Percentiles rank a stretch among this genome's conserved stretches.
Evolutionary conservation across 2,888 invertebrate genomes (phyloP).

Genomic region (Yponomeuta cagnagella): DNA sequence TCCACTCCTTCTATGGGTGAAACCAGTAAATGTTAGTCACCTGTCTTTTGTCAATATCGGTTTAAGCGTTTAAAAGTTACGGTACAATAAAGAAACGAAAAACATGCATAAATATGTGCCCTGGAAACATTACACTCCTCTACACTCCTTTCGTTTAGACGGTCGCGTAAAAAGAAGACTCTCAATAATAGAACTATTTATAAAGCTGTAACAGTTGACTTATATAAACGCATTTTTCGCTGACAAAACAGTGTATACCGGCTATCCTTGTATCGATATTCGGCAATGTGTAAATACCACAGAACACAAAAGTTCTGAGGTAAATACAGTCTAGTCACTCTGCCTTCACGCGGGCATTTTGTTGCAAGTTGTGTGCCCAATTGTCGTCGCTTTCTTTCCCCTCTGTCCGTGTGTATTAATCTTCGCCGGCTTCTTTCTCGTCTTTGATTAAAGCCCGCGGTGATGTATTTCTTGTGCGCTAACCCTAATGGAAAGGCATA

Average conservation of each 20-base stretch:
- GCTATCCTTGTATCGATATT: not conserved
- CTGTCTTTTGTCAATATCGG: too few relatives aligned
- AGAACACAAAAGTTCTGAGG: too few relatives aligned
- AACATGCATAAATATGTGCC: too few relatives aligned
- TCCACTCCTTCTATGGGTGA: too few relatives aligned
- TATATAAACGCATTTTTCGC: not conserved
- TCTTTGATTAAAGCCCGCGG: constrained; percentile 68
- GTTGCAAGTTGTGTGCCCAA: constrained; percentile 36
- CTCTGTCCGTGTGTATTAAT: constrained; percentile 64
- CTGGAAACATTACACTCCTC: too few relatives aligned
- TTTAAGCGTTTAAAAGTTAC: too few relatives aligned
- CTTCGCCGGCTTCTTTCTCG: constrained; percentile 56
- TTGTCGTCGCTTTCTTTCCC: constrained; percentile 34
- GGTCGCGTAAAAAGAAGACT: too few relatives aligned
- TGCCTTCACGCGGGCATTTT: not conserved
- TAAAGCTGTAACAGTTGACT: not conserved
- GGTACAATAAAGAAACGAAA: too few relatives aligned
- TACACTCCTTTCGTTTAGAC: too few relatives aligned
- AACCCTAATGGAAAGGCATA: constrained; percentile 71
- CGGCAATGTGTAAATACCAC: not conserved
- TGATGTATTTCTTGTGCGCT: constrained; percentile 71
- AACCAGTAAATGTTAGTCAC: too few relatives aligned
- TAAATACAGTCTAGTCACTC: constrained; percentile 11
- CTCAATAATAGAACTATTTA: not conserved
- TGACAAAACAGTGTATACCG: not conserved